Evolutionary conservation across 2,888 invertebrate species (phyloP).

Genomic region (Norana najaformis): DNA sequence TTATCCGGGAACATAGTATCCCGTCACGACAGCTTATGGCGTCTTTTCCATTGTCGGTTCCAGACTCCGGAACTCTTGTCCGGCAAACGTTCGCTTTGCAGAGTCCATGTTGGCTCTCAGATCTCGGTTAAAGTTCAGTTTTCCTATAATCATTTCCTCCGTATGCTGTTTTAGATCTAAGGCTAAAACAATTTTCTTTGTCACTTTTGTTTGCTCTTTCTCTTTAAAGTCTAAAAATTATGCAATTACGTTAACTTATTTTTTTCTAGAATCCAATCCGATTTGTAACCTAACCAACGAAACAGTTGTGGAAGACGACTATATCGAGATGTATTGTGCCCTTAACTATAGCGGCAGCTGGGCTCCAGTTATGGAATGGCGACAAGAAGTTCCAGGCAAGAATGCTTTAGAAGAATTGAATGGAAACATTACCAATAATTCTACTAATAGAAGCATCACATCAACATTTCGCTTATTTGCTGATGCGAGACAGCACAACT

Average conservation of each 20-base stretch:
- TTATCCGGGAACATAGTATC: too few relatives aligned
- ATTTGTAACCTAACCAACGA: not conserved
- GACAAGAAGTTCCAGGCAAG: not conserved
- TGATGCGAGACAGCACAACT: not conserved
- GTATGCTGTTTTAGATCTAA: too few relatives aligned
- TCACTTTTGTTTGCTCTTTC: not conserved
- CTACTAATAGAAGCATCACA: not conserved
- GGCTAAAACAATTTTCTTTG: not conserved
- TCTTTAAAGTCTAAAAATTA: not conserved
- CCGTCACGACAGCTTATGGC: too few relatives aligned
- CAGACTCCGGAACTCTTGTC: too few relatives aligned
- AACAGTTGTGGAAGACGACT: not conserved
- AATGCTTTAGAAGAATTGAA: not conserved
- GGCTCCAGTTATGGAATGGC: slow-evolving; percentile 7
- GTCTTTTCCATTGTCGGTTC: too few relatives aligned
- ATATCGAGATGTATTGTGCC: not conserved
- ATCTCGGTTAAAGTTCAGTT: too few relatives aligned
- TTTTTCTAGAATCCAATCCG: not conserved
- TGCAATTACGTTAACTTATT: not conserved
- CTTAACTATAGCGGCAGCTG: not conserved
- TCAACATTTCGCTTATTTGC: not conserved
- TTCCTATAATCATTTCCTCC: too few relatives aligned
- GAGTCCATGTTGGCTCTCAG: too few relatives aligned
- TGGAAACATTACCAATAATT: slow-evolving; percentile 1
- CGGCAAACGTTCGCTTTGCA: too few relatives aligned